Evolutionary conservation across 2,113 vertebrate species (phyloP).

Genomic region (Galemys pyrenaicus): DNA sequence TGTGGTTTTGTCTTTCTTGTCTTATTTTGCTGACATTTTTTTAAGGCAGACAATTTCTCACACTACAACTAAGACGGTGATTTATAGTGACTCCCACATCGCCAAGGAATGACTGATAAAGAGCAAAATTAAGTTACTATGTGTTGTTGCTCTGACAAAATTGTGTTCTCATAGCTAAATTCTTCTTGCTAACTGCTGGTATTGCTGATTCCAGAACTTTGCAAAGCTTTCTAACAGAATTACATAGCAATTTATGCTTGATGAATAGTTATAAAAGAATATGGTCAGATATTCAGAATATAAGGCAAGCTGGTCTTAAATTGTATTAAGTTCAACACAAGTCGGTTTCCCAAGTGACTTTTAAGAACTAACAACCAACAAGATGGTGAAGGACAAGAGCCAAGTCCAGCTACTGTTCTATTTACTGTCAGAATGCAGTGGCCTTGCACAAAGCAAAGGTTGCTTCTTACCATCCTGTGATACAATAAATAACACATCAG

Average conservation of each 20-base stretch:
- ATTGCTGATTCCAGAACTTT: neutral
- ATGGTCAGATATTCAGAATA: neutral
- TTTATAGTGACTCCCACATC: neutral
- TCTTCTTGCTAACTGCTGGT: neutral
- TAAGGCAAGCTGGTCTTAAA: neutral
- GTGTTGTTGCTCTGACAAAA: neutral
- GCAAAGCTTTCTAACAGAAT: neutral
- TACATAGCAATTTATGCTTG: neutral
- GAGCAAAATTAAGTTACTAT: neutral
- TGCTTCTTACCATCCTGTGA: neutral
- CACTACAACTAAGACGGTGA: neutral
- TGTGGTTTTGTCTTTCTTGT: neutral
- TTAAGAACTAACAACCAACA: neutral
- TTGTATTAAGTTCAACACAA: neutral
- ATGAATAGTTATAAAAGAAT: neutral
- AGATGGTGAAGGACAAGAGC: neutral
- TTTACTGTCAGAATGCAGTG: neutral
- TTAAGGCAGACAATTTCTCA: conserved; percentile 10
- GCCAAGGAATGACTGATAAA: neutral
- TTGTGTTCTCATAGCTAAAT: neutral
- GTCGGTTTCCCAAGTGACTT: neutral
- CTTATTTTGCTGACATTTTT: conserved; percentile 13
- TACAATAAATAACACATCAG: neutral
- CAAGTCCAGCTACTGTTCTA: neutral
- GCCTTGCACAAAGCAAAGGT: rapidly evolving